Conservation (phyloP, 2,888 invertebrate species). For the Polietes domitor region DNA sequence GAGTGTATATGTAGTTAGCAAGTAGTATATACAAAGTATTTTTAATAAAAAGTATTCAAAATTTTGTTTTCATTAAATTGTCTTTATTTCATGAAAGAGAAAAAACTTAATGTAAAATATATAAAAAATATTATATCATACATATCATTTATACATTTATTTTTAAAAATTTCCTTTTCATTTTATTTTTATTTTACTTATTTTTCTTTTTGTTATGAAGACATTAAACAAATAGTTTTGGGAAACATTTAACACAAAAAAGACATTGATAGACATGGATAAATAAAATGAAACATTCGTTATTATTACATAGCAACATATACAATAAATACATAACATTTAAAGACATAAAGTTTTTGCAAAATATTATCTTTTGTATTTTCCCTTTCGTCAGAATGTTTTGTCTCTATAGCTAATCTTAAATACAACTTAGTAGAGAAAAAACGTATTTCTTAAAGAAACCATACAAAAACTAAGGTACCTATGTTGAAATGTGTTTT, state of each 20-base stretch:
- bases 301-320: conserved; percentile 2
- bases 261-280: conserved; percentile 58
- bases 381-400: background rate
- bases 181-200: conserved; percentile 19
- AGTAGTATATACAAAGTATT: conserved; percentile 22
- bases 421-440: background rate
- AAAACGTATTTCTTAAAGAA: conserved; percentile 16
- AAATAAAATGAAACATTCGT: conserved; percentile 39
- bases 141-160: conserved; percentile 56
- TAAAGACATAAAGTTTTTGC: conserved; percentile 23
- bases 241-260: conserved; percentile 58
- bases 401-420: background rate
- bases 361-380: background rate
- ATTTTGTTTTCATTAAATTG: background rate
- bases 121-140: conserved; percentile 47
- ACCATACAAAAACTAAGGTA: conserved; percentile 23
- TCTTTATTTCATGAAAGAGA: background rate
- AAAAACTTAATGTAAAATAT: conserved; percentile 29
- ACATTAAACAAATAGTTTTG: conserved; percentile 41
- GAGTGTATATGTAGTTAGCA: background rate
- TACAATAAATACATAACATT: conserved; percentile 19
- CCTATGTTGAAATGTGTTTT: conserved; percentile 29
- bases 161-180: background rate
- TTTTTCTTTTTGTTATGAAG: background rate
- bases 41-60: background rate